Percentiles rank a stretch among this genome's conserved stretches.
Conservation (phyloP, 2,888 invertebrate species). For the Amphipyra berbera region DNA sequence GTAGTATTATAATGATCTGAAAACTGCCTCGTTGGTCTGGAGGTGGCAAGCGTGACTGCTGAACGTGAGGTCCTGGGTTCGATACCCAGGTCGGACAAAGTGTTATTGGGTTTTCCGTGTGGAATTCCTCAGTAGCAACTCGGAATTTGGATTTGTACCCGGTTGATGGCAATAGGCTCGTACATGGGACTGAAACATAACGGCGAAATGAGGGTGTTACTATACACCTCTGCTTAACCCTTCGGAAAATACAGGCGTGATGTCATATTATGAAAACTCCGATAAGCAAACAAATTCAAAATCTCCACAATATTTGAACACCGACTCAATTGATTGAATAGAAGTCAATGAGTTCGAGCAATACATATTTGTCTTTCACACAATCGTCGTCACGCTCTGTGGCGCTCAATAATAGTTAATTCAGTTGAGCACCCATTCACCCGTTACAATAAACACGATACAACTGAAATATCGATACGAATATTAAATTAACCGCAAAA, state of each 20-base stretch:
- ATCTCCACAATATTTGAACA: slow-evolving; percentile 13
- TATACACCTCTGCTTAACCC: no score
- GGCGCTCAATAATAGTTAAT: slow-evolving; percentile 62
- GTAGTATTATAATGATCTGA: not conserved
- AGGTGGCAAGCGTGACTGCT: no score
- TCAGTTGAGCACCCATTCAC: slow-evolving; percentile 56
- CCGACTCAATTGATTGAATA: slow-evolving; percentile 37
- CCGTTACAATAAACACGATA: slow-evolving; percentile 58
- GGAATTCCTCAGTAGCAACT: no score
- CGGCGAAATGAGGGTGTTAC: no score
- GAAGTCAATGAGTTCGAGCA: slow-evolving; percentile 44
- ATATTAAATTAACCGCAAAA: slow-evolving; percentile 65
- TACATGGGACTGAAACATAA: no score
- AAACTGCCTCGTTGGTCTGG: no score
- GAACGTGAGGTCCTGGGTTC: no score
- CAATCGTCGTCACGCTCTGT: slow-evolving; percentile 60
- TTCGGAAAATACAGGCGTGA: no score
- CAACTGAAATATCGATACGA: slow-evolving; percentile 58
- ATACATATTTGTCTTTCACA: slow-evolving; percentile 57
- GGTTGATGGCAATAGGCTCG: no score
- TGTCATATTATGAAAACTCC: not conserved
- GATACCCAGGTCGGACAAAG: no score
- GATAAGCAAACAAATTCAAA: slow-evolving; percentile 14
- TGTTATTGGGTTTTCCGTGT: no score
- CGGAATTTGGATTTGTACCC: no score